Evolutionary conservation across 2,888 invertebrate genomes (phyloP).

Genomic region (Plebejus anna): DNA sequence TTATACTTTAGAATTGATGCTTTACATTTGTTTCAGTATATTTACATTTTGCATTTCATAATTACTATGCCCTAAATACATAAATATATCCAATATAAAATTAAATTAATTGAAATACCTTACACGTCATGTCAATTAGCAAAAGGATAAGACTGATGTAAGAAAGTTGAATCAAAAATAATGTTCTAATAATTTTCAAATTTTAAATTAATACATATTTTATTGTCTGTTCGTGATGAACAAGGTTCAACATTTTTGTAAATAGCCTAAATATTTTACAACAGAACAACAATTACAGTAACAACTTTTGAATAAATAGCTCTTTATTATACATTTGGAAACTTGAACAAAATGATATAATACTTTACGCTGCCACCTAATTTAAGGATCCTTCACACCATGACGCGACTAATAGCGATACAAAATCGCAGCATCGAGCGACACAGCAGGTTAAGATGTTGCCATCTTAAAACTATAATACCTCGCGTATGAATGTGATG

Average conservation of each 20-base stretch:
- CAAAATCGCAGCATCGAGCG: neutral
- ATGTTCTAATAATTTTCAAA: conserved; percentile 33
- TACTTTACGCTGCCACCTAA: neutral
- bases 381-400: neutral
- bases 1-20: conserved; percentile 72
- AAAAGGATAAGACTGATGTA: conserved; percentile 32
- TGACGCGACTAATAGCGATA: neutral
- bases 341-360: conserved; percentile 13
- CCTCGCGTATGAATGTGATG: neutral
- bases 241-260: conserved; percentile 45
- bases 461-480: neutral
- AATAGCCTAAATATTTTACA: conserved; percentile 33
- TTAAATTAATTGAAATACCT: conserved; percentile 40
- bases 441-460: neutral
- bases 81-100: conserved; percentile 36
- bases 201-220: conserved; percentile 44
- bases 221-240: conserved; percentile 56
- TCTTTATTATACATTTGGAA: conserved; percentile 8
- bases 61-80: conserved; percentile 33
- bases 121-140: conserved; percentile 39
- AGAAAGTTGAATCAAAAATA: conserved; percentile 37
- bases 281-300: conserved; percentile 28
- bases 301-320: conserved; percentile 26
- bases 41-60: conserved; percentile 27
- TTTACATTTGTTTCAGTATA: conserved; percentile 43